Evolutionary conservation across 2,797 vertebrate genomes (phyloP), one percentile per base, ranked within the genome.

Genomic region (Pipistrellus pygmaeus): DNA sequence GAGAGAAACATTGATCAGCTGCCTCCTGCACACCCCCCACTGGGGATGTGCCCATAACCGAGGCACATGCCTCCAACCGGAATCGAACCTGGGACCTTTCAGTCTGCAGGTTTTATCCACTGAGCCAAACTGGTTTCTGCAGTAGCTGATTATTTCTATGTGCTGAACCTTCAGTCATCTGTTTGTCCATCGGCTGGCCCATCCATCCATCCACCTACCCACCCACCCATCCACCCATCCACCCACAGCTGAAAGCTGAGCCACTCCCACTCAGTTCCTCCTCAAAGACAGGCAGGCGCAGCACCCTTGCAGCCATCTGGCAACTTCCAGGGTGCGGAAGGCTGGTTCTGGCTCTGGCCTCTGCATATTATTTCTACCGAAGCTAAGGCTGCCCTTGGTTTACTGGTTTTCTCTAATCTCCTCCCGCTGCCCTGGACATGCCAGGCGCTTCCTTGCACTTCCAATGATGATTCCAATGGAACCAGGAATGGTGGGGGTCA

Each of bases 341-440:
- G 35, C 4, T 15, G 1, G 25, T 44, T 82, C 69, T 46, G 23
- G 18, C 17, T 30, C 30, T 27, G 18, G 72, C 8, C 18, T 53
- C 68, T 78, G 73, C 10, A 0, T 0, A 0, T 18, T 23, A 3
- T 55, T 35, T 76, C 53, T 73, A 46, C 3, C 1, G 3, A 9
- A 55, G 80, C 30, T n/a, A 66, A 66, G 44, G 1, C 18, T 13
- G 10, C 21, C 11, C 9, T 1, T 11, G 7, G 30, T 27, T 82
- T 48, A 3, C 44, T 8, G 20, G 32, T 25, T 41, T 12, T 35
- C 20, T 55, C 6, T 20, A 9, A 32, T 51, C 11, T 25, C 12
- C 32, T 6, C 30, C 1, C 1, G 2, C 4, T 3, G 15, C 48
- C 15, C 21, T 6, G 30, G 2, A 8, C n/a, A 20, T 0, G 0